Evolutionary conservation across 2,888 invertebrate genomes (phyloP).

Genomic region (Yponomeuta sedellus): DNA sequence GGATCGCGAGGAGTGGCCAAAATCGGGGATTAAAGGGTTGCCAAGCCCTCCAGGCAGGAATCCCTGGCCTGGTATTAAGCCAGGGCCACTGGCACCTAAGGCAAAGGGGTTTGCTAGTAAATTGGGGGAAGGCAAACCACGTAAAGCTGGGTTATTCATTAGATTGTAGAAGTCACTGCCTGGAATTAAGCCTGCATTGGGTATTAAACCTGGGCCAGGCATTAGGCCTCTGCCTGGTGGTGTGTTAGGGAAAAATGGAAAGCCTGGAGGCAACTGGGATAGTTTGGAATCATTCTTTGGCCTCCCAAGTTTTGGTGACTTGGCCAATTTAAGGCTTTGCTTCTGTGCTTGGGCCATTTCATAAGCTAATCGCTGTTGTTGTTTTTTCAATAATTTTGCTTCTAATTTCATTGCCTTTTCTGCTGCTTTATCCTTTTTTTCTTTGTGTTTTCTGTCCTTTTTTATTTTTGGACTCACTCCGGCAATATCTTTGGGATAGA

Average conservation of each 20-base stretch:
- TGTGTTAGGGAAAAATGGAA: slow-evolving; percentile 64
- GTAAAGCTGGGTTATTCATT: slow-evolving; percentile 63
- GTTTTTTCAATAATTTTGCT: slow-evolving; percentile 65
- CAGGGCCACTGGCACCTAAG: slow-evolving; percentile 73
- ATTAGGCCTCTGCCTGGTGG: slow-evolving; percentile 73
- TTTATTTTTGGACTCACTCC: slow-evolving; percentile 75
- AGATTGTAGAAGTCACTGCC: slow-evolving; percentile 30
- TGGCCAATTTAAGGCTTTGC: slow-evolving; percentile 51
- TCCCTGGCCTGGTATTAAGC: slow-evolving; percentile 77
- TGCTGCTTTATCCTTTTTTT: slow-evolving; percentile 61
- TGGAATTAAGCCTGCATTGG: slow-evolving; percentile 57
- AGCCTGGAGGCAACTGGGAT: slow-evolving; percentile 60
- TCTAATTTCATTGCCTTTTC: slow-evolving; percentile 54
- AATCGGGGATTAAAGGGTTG: slow-evolving; percentile 73
- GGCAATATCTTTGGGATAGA: slow-evolving; percentile 72
- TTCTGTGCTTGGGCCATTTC: slow-evolving; percentile 61
- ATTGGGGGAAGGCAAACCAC: slow-evolving; percentile 57
- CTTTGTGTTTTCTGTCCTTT: slow-evolving; percentile 76
- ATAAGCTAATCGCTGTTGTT: slow-evolving; percentile 61
- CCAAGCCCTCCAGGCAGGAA: slow-evolving; percentile 56
- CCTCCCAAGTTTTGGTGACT: slow-evolving; percentile 56
- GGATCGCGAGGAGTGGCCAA: slow-evolving; percentile 77
- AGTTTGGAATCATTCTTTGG: slow-evolving; percentile 59
- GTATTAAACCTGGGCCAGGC: slow-evolving; percentile 70
- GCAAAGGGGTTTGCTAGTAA: slow-evolving; percentile 73